phyloP scores from a whole-genome alignment of 2,888 invertebrate species.

The Drosophila rellima region DNA sequence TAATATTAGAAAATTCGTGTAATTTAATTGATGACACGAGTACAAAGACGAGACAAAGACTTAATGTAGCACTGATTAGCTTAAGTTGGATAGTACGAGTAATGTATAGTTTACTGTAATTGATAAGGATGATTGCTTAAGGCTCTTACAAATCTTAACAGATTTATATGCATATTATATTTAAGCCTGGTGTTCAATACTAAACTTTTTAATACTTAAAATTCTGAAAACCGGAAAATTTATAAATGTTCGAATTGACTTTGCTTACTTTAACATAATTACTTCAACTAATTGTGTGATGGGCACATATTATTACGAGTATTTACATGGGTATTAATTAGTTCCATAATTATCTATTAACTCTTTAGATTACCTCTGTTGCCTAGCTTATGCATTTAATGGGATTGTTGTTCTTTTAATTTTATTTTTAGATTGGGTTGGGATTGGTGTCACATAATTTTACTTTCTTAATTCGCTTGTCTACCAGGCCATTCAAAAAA shows the following conservation, averaged over 20 bases:
- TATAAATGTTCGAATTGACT: neutral
- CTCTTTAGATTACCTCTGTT: neutral
- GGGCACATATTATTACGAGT: no score
- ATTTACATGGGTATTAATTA: neutral
- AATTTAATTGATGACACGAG: no score
- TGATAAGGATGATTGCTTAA: no score
- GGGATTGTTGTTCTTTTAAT: neutral
- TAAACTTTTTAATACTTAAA: no score
- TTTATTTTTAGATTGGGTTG: neutral
- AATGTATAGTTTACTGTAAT: no score
- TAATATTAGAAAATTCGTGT: no score
- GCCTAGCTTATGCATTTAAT: neutral
- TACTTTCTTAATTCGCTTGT: constrained; percentile 10
- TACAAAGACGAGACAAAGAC: no score
- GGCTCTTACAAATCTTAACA: no score
- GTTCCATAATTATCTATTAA: neutral
- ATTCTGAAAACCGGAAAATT: neutral
- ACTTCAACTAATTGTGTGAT: neutral
- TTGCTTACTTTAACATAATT: neutral
- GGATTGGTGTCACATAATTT: constrained; percentile 10
- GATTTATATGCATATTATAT: no score
- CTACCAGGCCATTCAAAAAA: neutral
- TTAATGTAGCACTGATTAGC: no score
- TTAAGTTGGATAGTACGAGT: no score
- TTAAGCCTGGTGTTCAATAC: no score